Evolutionary conservation across 2,888 invertebrate genomes (phyloP), one percentile per base, ranked within the genome.

Genomic region (Epirrhoe alternata): DNA sequence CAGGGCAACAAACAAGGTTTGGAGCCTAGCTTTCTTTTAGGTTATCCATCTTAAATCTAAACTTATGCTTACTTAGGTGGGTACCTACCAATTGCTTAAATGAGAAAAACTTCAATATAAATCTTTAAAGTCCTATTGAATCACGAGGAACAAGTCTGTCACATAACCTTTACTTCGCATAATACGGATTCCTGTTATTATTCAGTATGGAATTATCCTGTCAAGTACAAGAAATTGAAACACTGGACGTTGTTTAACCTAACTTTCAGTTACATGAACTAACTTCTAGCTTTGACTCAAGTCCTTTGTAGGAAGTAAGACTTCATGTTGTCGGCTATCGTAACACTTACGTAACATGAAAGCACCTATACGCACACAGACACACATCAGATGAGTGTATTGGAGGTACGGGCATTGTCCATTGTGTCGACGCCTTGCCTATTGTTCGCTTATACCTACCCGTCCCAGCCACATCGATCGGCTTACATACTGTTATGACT

Each of bases 321-420:
- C 74, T 74, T 74, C 71, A 62, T 69, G 70, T 68, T 71, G 72
- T 72, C 72, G 62, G 58, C 66, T 71, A 70, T 64, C 71, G 61
- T 75, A 78, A 80, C 72, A 77, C 68, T 89, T 89, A 86, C 84
- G 83, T 81, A 87, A 88, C 81, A 79, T 77, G 71, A 82, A 82
- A 81, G 77, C 78, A 77, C 78, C 76, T 69, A 70, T 74, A 82
- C 85, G 64, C 87, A 87, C 85, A 86, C 85, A 85, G 85, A 86
- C 85, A 85, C 75, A 79, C 75, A 69, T 78, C 79, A 86, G 89
- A 90, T 87, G 90, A 87, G 86, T 83, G 86, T 88, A 86, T 88
- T 85, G 85, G 80, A 85, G 85, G 85, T 80, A 86, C 79, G 77
- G 81, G 87, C 86, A 91, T 92, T 92, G 92, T 92, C 92, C 92